Conservation (phyloP, 2,113 vertebrate species). For the Corythornis cristatus region DNA sequence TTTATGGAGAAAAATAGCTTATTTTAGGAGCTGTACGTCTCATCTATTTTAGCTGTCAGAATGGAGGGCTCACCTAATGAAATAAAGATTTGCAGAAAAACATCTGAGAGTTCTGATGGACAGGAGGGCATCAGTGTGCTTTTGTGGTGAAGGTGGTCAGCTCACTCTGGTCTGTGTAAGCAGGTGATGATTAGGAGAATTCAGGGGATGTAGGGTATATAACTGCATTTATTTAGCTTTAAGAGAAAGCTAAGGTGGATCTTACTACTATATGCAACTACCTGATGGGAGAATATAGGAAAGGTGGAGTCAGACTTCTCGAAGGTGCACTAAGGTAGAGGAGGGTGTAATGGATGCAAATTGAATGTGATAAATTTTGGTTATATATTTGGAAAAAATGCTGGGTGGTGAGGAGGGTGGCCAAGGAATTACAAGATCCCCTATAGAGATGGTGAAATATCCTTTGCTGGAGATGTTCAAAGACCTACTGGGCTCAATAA, state of each 20-base stretch:
- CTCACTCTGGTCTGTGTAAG: background rate
- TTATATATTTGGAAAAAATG: background rate
- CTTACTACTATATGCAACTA: background rate
- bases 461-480: background rate
- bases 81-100: background rate
- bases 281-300: background rate
- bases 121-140: background rate
- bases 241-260: background rate
- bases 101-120: background rate
- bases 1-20: background rate
- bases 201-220: fast-evolving
- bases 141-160: fast-evolving
- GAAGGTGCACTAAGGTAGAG: background rate
- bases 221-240: background rate
- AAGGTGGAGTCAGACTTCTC: background rate
- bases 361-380: background rate
- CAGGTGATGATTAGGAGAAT: background rate
- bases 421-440: background rate
- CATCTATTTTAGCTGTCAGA: background rate
- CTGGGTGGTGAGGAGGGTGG: fast-evolving
- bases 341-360: fast-evolving
- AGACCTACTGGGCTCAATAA: fast-evolving
- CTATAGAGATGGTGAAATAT: background rate
- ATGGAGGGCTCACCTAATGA: fast-evolving
- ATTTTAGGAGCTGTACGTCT: background rate